phyloP scores from a whole-genome alignment of 2,888 invertebrate genomes.

The Cheilosia pagana region DNA sequence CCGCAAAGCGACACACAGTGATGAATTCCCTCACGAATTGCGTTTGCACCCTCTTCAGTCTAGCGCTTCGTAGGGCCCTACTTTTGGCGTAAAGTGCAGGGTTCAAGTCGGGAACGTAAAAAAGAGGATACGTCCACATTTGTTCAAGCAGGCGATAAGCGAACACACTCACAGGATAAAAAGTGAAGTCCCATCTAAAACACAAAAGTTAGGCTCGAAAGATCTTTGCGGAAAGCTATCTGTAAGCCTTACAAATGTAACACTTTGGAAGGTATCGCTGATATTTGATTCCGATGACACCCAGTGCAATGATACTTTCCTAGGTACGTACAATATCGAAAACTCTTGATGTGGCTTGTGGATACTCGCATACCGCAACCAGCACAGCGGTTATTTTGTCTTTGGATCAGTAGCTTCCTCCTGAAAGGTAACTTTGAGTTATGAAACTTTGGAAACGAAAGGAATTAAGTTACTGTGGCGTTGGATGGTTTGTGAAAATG shows the following conservation, averaged over 20 bases:
- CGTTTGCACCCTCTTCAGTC: slow-evolving; percentile 87
- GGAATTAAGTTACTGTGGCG: slow-evolving; percentile 85
- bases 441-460: not conserved
- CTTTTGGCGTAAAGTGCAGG: slow-evolving; percentile 87
- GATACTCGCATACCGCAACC: slow-evolving; percentile 93
- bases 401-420: slow-evolving; percentile 86
- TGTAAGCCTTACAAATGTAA: slow-evolving; percentile 80
- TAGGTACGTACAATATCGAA: slow-evolving; percentile 92
- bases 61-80: slow-evolving; percentile 86
- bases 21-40: slow-evolving; percentile 89
- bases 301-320: slow-evolving; percentile 94
- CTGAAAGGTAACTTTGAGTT: slow-evolving; percentile 82
- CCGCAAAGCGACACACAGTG: slow-evolving; percentile 87
- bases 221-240: not conserved
- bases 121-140: slow-evolving; percentile 91
- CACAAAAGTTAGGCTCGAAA: slow-evolving; percentile 6
- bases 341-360: slow-evolving; percentile 88
- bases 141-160: slow-evolving; percentile 90
- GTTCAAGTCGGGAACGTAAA: slow-evolving; percentile 89
- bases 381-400: slow-evolving; percentile 91
- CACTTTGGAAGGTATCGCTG: slow-evolving; percentile 88
- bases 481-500: slow-evolving; percentile 90
- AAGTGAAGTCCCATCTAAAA: slow-evolving; percentile 84
- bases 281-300: slow-evolving; percentile 91
- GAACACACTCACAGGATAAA: slow-evolving; percentile 92